Percentiles rank a stretch among this genome's conserved stretches.
phyloP scores from a whole-genome alignment of 1,140 invertebrate species.

The Belonocnema kinseyi region DNA sequence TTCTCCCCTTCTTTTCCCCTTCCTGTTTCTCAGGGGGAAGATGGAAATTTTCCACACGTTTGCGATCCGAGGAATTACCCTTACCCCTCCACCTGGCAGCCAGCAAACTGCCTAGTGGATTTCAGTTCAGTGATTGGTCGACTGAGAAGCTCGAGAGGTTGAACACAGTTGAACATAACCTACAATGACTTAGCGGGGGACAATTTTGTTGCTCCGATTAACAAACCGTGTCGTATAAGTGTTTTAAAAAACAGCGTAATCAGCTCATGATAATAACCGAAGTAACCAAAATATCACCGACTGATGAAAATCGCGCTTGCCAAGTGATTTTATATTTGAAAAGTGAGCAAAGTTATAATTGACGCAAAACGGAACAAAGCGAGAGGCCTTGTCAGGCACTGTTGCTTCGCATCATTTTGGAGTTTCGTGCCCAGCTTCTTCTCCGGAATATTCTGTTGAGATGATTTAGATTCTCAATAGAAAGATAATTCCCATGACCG shows the following conservation, averaged over 20 bases:
- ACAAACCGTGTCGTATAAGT: background rate
- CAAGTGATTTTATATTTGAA: background rate
- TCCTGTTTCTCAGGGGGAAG: background rate
- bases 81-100: conserved; percentile 6
- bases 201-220: background rate
- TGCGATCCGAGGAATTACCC: conserved; percentile 10
- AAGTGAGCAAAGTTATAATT: background rate
- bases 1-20: conserved; percentile 17
- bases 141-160: background rate
- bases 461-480: background rate
- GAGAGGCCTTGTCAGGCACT: background rate
- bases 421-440: background rate
- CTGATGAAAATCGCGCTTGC: background rate
- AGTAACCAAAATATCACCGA: too few species aligned
- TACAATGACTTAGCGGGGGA: background rate
- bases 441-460: background rate
- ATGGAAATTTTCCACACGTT: conserved; percentile 16
- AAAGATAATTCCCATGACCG: too few species aligned
- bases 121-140: background rate
- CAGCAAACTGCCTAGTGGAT: too few species aligned
- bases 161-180: conserved; percentile 10
- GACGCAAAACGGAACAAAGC: background rate
- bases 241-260: background rate
- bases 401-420: too few species aligned
- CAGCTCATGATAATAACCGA: background rate